Base-by-base conservation (phyloP, 2,113 vertebrate genomes). In the Brienomyrus brachyistius region DNA sequence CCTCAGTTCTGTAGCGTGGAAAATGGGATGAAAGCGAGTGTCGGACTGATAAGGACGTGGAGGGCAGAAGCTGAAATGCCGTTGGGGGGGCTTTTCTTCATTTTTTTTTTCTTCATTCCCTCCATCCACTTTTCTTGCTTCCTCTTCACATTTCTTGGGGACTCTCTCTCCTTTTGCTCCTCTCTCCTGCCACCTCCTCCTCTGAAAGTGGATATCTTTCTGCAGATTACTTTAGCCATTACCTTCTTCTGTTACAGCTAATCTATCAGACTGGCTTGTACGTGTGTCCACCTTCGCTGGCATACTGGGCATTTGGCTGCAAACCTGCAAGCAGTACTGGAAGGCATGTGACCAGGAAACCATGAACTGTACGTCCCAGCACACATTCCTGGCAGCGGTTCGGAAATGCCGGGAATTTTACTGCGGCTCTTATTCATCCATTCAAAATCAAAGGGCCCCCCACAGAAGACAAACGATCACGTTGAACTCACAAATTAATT, bases 11-110 rank as follows among this genome's bases (percentile, higher is more conserved):
- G 70, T 27, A 89, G 88, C 74, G 31, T 89, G 88, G 88, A 77
- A 51, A 89, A 82, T 89, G 70, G 70, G 88, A 88, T 88, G 88
- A 88, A 52, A 88, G 88, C 11, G 45, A 66, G 45, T 77, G 62
- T 66, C 50, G 45, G 48, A 52, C 43, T 19, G 62, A 77, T 88
- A 88, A 88, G 62, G n/a, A 40, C 21, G 51, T 56, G 15, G 35
- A 80, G 74, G 88, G 70, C 70, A 82, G 17, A 40, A 51, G 70
- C 48, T 52, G 74, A 82, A 50, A 54, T 51, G 35, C 50, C 13
- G 83, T 80, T 5, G 35, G 74, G 74, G n/a, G 35, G 27, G 27
- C 27, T 40, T 87, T 35, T n/a, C 88, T 51, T 47, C n/a, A 2
- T 31, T 48, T 47, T 77, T 43, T 23, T 15, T 35, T 40, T 2